Conservation (phyloP, 2,888 invertebrate genomes). For the Heliconius ismenius region DNA sequence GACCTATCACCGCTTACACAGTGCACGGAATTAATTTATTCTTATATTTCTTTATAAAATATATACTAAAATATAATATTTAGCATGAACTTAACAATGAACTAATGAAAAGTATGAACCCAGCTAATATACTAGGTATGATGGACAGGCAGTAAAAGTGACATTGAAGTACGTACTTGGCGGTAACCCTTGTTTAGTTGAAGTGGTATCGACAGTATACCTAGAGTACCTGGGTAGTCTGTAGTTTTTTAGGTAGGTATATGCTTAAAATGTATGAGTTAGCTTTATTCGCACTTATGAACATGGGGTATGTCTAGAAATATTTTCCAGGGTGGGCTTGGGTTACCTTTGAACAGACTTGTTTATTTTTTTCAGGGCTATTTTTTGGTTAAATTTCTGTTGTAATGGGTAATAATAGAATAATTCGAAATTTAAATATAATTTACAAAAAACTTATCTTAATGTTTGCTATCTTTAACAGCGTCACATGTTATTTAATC, state of each 20-base stretch:
- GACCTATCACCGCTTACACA: too few species aligned
- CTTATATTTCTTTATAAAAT: neutral
- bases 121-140: neutral
- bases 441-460: too few species aligned
- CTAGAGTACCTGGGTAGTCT: neutral
- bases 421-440: too few species aligned
- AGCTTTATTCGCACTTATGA: neutral
- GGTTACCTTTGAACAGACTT: too few species aligned
- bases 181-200: slow-evolving; percentile 28
- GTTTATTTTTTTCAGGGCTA: too few species aligned
- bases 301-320: too few species aligned
- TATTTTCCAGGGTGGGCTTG: too few species aligned
- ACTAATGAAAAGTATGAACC: neutral
- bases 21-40: neutral
- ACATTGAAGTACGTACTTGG: slow-evolving; percentile 27
- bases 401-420: too few species aligned
- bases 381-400: too few species aligned
- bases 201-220: slow-evolving; percentile 25
- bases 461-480: too few species aligned
- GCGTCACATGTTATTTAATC: too few species aligned
- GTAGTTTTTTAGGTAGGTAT: neutral
- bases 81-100: neutral
- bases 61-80: neutral
- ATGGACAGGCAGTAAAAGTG: slow-evolving; percentile 23
- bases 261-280: neutral